Evolutionary conservation across 1,140 invertebrate species (phyloP), one percentile per base, ranked within the genome.

Genomic region (Galleria mellonella): DNA sequence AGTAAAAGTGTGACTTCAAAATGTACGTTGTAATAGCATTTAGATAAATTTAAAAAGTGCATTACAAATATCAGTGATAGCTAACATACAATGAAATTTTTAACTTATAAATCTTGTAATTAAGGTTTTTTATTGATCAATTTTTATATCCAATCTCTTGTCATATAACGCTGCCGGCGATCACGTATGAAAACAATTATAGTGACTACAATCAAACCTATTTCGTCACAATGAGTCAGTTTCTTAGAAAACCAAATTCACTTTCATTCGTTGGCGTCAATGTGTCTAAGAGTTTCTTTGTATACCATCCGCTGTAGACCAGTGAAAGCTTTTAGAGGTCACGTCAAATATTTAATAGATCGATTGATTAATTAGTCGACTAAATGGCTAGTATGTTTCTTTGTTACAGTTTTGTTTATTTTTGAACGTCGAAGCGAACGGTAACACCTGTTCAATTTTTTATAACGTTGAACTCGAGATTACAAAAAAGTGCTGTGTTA

Each of bases 201-300:
- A 6, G 17, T 3, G 17, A 23, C 17, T 23, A 23, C 17, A 23
- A n/a, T 23, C 6, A 23, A 23, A 23, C 29, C 4, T 35, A 17
- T 41, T 13, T 23, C 17, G n/a, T n/a, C n/a, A n/a, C n/a, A n/a
- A n/a, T n/a, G n/a, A n/a, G 46, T 46, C 44, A 41, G 37, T 11
- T 55, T 59, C 57, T 54, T 7, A 28, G 48, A 56, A 66, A 35
- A 12, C 17, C 47, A 27, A 14, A 48, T 56, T 62, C 54, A 69
- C 66, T 68, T 72, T 75, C 66, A 36, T 53, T 64, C 47, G 42
- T 31, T 44, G 72, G 72, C 72, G 72, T 67, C 72, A 45, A 14
- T 8, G 55, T 45, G 72, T 75, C 72, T 76, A 62, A 47, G 10
- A 44, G 31, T 33, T 35, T 45, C 48, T 50, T 58, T 62, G 54